Evolutionary conservation across 2,888 invertebrate species (phyloP).

Genomic region (Calameuta pallipes): DNA sequence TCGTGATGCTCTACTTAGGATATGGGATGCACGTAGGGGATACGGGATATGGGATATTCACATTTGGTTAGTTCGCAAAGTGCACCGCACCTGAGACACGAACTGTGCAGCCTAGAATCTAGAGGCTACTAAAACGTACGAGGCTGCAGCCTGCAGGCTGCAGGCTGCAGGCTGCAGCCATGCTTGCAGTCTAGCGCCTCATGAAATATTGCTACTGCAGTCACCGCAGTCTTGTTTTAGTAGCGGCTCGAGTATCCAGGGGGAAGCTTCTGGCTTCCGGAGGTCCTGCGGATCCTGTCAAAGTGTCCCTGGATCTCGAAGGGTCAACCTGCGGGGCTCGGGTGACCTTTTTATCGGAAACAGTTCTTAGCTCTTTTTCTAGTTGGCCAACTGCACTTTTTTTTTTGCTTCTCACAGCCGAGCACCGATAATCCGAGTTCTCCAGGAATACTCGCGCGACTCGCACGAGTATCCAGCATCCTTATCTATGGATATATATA

Average conservation of each 20-base stretch:
- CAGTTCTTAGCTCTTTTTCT: too few relatives aligned
- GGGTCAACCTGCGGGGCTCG: too few relatives aligned
- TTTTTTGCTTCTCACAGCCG: not conserved
- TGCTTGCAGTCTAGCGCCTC: slow-evolving; percentile 15
- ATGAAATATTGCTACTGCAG: slow-evolving; percentile 43
- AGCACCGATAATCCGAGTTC: too few relatives aligned
- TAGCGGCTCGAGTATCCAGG: slow-evolving; percentile 6
- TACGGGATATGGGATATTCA: too few relatives aligned
- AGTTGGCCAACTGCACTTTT: too few relatives aligned
- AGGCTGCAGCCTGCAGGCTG: slow-evolving; percentile 22
- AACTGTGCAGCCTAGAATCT: not conserved
- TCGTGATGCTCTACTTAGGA: too few relatives aligned
- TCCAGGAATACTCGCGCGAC: too few relatives aligned
- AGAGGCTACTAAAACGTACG: not conserved
- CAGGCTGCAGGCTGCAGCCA: slow-evolving; percentile 22
- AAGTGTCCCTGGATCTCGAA: not conserved
- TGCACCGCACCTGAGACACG: slow-evolving; percentile 24
- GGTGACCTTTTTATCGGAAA: too few relatives aligned
- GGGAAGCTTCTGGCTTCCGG: too few relatives aligned
- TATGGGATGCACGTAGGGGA: too few relatives aligned
- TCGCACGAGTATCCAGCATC: too few relatives aligned
- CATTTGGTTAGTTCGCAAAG: not conserved
- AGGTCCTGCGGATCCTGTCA: slow-evolving; percentile 9
- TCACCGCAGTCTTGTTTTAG: slow-evolving; percentile 30
- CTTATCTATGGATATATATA: too few relatives aligned